Evolutionary conservation across 2,113 vertebrate genomes (phyloP).

Genomic region (Irena cyanogastra): DNA sequence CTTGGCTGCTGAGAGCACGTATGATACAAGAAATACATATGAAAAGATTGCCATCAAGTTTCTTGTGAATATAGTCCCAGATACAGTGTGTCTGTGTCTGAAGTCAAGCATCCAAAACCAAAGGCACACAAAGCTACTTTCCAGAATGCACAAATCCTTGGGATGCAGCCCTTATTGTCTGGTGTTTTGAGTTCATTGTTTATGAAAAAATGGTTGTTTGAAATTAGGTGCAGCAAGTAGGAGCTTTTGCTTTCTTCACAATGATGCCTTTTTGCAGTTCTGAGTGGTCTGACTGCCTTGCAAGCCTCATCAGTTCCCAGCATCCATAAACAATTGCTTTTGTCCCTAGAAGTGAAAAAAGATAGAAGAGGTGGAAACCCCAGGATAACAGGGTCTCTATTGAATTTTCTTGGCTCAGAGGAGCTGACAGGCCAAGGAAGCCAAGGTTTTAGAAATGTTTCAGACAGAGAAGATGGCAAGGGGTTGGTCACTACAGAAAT

Average conservation of each 20-base stretch:
- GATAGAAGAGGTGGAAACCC: slow-evolving; percentile 38
- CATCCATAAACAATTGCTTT: slow-evolving; percentile 30
- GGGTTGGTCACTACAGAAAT: neutral
- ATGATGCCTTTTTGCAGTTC: slow-evolving; percentile 30
- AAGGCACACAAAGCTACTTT: neutral
- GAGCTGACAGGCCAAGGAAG: slow-evolving; percentile 22
- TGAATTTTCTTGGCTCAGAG: slow-evolving; percentile 50
- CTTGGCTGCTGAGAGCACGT: neutral
- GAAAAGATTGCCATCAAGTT: neutral
- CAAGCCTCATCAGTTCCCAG: slow-evolving; percentile 26
- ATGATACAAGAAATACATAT: neutral
- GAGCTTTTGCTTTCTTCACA: slow-evolving; percentile 12
- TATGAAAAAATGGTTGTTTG: neutral
- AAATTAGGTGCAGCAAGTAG: slow-evolving; percentile 11
- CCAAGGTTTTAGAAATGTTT: slow-evolving; percentile 53
- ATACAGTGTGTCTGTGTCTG: neutral
- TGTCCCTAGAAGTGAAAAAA: slow-evolving; percentile 41
- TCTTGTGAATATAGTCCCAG: neutral
- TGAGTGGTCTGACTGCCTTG: slow-evolving; percentile 28
- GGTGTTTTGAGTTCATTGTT: neutral
- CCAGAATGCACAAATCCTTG: neutral
- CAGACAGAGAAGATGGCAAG: slow-evolving; percentile 5
- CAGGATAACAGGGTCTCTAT: slow-evolving; percentile 39
- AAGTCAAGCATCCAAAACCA: neutral
- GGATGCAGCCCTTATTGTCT: neutral